These are phyloP conservation scores for Troides helena DNA, from an alignment of 2,888 invertebrate species.

Conservation along the genomic window DNA sequence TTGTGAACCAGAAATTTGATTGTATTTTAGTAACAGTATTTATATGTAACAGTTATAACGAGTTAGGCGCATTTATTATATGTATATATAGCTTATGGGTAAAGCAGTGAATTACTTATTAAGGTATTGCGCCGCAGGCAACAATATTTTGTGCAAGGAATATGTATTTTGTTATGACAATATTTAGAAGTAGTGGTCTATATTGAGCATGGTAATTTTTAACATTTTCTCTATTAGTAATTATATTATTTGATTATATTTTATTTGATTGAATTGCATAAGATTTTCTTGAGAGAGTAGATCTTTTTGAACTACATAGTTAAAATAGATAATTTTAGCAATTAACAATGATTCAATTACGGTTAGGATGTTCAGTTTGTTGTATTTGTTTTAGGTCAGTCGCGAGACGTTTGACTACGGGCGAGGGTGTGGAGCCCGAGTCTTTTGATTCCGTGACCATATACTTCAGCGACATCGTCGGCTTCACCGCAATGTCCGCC, in stretches of 20 bases:
- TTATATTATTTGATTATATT: background rate
- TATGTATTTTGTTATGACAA: slow-evolving; percentile 3
- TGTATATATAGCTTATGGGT: background rate
- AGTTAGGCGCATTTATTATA: background rate
- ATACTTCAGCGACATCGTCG: slow-evolving; percentile 98
- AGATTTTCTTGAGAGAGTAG: slow-evolving; percentile 16
- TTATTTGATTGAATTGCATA: slow-evolving; percentile 6
- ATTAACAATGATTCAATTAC: background rate
- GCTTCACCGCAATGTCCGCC: slow-evolving; percentile 97
- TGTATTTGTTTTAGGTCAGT: slow-evolving; percentile 84
- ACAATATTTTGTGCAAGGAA: background rate
- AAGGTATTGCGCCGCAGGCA: background rate
- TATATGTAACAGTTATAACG: background rate
- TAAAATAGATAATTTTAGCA: slow-evolving; percentile 14
- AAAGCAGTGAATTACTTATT: background rate
- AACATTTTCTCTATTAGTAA: slow-evolving; percentile 4
- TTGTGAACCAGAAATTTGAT: background rate
- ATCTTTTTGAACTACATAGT: slow-evolving; percentile 19
- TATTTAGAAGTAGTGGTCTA: slow-evolving; percentile 20
- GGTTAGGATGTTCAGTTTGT: slow-evolving; percentile 11
- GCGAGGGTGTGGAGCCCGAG: slow-evolving; percentile 95
- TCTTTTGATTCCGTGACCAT: slow-evolving; percentile 96
- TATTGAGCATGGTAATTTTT: slow-evolving; percentile 16
- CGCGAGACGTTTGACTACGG: slow-evolving; percentile 91
- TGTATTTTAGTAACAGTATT: background rate